Conservation (phyloP, 2,888 invertebrate genomes). For the Bellardia pandia region DNA sequence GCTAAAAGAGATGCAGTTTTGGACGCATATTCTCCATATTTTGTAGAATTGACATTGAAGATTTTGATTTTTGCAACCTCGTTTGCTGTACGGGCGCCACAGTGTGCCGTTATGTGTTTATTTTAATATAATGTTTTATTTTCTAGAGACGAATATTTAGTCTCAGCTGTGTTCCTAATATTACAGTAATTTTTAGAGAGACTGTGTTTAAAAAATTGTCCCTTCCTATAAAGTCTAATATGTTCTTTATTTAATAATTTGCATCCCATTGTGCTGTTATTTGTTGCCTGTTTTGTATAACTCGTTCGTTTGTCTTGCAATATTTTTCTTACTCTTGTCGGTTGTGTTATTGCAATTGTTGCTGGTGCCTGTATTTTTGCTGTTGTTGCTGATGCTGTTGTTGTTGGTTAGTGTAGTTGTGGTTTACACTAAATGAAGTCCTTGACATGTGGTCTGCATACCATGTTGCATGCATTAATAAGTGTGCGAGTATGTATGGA, state of each 20-base stretch:
- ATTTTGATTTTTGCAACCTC: too few relatives aligned
- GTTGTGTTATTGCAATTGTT: conserved; percentile 55
- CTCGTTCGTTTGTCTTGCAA: conserved; percentile 22
- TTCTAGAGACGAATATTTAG: too few relatives aligned
- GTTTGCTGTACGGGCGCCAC: too few relatives aligned
- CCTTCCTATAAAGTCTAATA: background rate
- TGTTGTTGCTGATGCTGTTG: conserved; percentile 50
- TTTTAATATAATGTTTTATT: too few relatives aligned
- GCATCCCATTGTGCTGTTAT: conserved; percentile 53
- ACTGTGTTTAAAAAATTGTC: background rate
- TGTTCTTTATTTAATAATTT: too few relatives aligned
- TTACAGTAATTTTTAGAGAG: too few relatives aligned
- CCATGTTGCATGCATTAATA: conserved; percentile 64
- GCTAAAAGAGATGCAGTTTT: too few relatives aligned
- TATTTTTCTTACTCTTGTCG: conserved; percentile 24
- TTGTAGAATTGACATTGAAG: too few relatives aligned
- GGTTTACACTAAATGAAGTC: conserved; percentile 72
- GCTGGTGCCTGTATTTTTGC: conserved; percentile 53
- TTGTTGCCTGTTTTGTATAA: conserved; percentile 35
- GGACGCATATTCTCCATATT: too few relatives aligned
- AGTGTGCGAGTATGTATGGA: background rate
- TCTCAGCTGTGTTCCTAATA: too few relatives aligned
- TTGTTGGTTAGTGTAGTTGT: conserved; percentile 69
- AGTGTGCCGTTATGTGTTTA: too few relatives aligned
- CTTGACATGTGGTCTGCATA: conserved; percentile 71